Evolutionary conservation across 2,113 vertebrate species (phyloP).

Genomic region (Nyctibius bracteatus): DNA sequence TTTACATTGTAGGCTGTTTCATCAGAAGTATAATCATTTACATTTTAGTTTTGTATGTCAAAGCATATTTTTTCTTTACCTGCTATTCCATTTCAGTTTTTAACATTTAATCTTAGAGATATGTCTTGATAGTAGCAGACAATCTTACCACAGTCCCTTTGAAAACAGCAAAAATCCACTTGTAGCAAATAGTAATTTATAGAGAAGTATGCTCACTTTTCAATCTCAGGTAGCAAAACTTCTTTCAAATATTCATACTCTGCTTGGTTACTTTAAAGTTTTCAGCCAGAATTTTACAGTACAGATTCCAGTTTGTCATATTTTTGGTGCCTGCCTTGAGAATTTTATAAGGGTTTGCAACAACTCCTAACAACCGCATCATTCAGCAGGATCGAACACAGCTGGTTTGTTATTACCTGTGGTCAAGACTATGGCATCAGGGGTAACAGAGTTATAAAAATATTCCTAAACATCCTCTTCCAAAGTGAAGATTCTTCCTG

Average conservation of each 20-base stretch:
- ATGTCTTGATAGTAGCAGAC: neutral
- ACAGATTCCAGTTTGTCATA: neutral
- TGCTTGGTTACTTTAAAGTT: neutral
- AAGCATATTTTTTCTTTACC: neutral
- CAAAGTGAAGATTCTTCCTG: neutral
- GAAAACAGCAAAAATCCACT: neutral
- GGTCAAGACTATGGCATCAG: neutral
- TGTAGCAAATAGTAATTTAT: neutral
- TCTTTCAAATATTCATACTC: neutral
- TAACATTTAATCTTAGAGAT: neutral
- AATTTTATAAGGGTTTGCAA: neutral
- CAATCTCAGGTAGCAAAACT: neutral
- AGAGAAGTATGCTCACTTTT: neutral
- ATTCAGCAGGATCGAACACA: neutral
- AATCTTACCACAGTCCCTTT: neutral
- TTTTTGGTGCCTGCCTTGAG: neutral
- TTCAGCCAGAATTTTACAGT: neutral
- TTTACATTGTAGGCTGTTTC: neutral
- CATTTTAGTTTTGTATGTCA: neutral
- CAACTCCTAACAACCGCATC: neutral
- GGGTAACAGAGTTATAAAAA: neutral
- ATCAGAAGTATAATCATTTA: slow-evolving; percentile 2
- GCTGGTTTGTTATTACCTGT: neutral
- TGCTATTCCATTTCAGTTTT: neutral
- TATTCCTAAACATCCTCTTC: neutral